phyloP scores from a whole-genome alignment of 1,140 invertebrate species.

The Bilobella aurantiaca region DNA sequence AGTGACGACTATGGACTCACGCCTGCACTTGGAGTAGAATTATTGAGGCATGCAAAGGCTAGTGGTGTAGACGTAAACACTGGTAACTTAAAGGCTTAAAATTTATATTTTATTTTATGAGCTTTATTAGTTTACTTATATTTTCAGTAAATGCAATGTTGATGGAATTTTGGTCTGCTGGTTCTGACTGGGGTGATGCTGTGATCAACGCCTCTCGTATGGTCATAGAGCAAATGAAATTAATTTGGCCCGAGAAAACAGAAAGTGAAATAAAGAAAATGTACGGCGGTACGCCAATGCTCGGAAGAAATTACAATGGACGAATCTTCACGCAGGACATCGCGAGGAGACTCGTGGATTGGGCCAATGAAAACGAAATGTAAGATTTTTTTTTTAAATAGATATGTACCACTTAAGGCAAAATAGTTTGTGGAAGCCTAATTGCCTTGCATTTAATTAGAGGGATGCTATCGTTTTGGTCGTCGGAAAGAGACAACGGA shows the following conservation, averaged over 20 bases:
- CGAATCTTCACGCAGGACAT: conserved; percentile 28
- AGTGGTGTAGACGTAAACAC: conserved; percentile 34
- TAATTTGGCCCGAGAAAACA: conserved; percentile 35
- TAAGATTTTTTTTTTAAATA: conserved; percentile 7
- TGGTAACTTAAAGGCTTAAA: conserved; percentile 20
- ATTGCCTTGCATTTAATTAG: not conserved
- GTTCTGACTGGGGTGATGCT: conserved; percentile 32
- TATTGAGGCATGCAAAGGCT: conserved; percentile 27
- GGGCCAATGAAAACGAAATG: conserved; percentile 31
- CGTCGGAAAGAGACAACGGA: conserved; percentile 35
- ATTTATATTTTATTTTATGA: not conserved
- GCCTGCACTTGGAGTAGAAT: conserved; percentile 31
- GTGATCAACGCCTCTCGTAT: conserved; percentile 31
- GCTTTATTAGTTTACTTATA: not conserved
- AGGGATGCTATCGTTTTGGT: conserved; percentile 35
- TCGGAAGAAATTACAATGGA: conserved; percentile 36
- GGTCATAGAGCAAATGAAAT: conserved; percentile 33
- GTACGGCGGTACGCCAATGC: conserved; percentile 35
- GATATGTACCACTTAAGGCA: no score
- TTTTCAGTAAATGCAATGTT: conserved; percentile 35
- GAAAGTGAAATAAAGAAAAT: conserved; percentile 31
- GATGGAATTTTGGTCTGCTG: conserved; percentile 31
- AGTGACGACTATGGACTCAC: conserved; percentile 36
- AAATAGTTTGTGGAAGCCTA: not conserved
- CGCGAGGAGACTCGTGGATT: conserved; percentile 32